Base-by-base conservation (phyloP, 1,140 invertebrate genomes). In the Achatina immaculata region DNA sequence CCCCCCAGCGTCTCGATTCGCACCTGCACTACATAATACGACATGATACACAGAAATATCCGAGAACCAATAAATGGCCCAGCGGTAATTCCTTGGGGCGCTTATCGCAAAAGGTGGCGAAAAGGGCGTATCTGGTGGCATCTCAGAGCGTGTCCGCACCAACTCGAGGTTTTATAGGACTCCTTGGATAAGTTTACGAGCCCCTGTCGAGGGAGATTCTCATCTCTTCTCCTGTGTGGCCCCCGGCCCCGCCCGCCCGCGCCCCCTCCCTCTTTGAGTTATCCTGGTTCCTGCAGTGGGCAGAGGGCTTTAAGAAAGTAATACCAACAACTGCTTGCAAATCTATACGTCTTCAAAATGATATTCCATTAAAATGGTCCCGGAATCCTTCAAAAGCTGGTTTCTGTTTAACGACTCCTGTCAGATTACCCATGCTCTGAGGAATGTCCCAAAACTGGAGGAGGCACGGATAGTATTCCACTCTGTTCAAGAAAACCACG, bases 1-100 rank as follows among this genome's bases (percentile, higher is more conserved):
- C n/a, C n/a, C n/a, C n/a, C n/a, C n/a, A n/a, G n/a, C n/a, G n/a
- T n/a, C n/a, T n/a, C n/a, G n/a, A 71, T 38, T 42, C 36, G 40
- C 36, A 71, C 38, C 42, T 71, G 68, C 36, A 71, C 68, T 21
- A 38, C 42, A 71, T 43, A 71, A 71, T 71, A 43, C 36, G 36
- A 43, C n/a, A 71, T 71, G n/a, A n/a, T 71, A 71, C 42, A 71
- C n/a, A 71, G 40, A 71, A 40, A 24, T 71, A 21, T 62, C 58
- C 6, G 6, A 16, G 68, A 14, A 43, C 36, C n/a, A 42, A 42
- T 71, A 71, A 42, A 71, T 71, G 40, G 68, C 68, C 38, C 68
- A 71, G 42, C 42, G 42, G 36, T 71, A 43, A 71, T 43, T 71
- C 36, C 36, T 21, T 14, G 14, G 38, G 38, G 2, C 24, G 68